Base-by-base conservation (phyloP, 1,140 invertebrate species). In the Homarus americanus region DNA sequence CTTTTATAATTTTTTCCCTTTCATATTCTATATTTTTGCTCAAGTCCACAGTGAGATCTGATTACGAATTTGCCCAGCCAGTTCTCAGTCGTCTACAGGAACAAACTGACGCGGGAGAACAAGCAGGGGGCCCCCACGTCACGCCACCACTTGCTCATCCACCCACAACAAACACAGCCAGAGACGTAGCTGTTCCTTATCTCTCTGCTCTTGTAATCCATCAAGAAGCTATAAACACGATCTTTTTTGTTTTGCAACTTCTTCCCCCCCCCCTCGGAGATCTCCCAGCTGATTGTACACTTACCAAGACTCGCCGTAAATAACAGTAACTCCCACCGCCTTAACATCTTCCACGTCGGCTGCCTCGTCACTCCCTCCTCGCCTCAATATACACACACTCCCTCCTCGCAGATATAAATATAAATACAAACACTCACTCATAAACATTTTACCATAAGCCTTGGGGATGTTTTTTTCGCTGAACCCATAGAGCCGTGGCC, bases 401-500 rank as follows among this genome's bases (percentile, higher is more conserved):
- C 53, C 53, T 58, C 53, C 7, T 69, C 63, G 41, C 49, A 63
- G 63, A 82, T 82, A 63, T 34, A 63, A 53, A 82, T 38, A 36
- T 10, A 63, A 41, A 82, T 34, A 82, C 44, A 58, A 32, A 24
- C 34, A n/a, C 75, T n/a, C 53, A 20, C 53, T 4, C 63, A 82
- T 63, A 63, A 63, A 36, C 49, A 82, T 63, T 36, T 40, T 53
- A 66, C 41, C 69, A 17, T 73, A 53, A 49, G 69, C 36, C 75
- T 12, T n/a, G n/a, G n/a, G n/a, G 49, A 53, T 38, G 69, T 15
- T n/a, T n/a, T 24, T 75, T 34, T 75, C 15, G 32, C 28, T 49
- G 40, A 28, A 24, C 36, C 72, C 83, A 49, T 75, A 75, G 69
- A 85, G 44, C 72, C 24, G 24, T 44, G 66, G 66, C 79, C 53